phyloP scores from a whole-genome alignment of 2,113 vertebrate species.

The western clawed frog (Xenopus tropicalis) region DNA sequence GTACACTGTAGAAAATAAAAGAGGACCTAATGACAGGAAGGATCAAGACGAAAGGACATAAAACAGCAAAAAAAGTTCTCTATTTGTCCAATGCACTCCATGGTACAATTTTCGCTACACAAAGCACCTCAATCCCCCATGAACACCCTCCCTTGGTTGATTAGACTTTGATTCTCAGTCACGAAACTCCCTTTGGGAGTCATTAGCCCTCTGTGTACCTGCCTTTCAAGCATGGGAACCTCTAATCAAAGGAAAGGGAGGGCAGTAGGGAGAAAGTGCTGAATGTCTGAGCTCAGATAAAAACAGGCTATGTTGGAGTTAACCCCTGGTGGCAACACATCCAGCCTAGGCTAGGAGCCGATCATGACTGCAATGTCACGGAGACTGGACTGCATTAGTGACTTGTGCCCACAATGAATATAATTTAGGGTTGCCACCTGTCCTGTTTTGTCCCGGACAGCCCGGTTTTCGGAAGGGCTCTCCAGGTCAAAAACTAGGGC shows the following conservation, averaged over 20 bases:
- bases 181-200: constrained; percentile 15
- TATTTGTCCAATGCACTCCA: constrained; percentile 51
- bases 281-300: constrained; percentile 19
- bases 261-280: constrained; percentile 7
- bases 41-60: background rate
- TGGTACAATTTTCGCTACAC: constrained; percentile 28
- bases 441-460: too few relatives aligned
- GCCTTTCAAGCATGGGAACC: background rate
- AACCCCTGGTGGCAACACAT: constrained; percentile 13
- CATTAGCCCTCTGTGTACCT: background rate
- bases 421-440: too few relatives aligned
- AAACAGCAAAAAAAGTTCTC: constrained; percentile 47
- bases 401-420: too few relatives aligned
- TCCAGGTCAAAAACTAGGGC: too few relatives aligned
- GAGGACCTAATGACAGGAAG: too few relatives aligned
- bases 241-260: constrained; percentile 26
- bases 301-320: constrained; percentile 6
- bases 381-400: too few relatives aligned
- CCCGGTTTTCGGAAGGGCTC: too few relatives aligned
- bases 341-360: background rate
- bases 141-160: background rate
- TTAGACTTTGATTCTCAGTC: constrained; percentile 17
- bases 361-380: background rate
- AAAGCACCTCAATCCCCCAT: constrained; percentile 1
- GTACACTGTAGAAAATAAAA: too few relatives aligned